phyloP scores from a whole-genome alignment of 2,113 vertebrate species.

The Megalops atlanticus region DNA sequence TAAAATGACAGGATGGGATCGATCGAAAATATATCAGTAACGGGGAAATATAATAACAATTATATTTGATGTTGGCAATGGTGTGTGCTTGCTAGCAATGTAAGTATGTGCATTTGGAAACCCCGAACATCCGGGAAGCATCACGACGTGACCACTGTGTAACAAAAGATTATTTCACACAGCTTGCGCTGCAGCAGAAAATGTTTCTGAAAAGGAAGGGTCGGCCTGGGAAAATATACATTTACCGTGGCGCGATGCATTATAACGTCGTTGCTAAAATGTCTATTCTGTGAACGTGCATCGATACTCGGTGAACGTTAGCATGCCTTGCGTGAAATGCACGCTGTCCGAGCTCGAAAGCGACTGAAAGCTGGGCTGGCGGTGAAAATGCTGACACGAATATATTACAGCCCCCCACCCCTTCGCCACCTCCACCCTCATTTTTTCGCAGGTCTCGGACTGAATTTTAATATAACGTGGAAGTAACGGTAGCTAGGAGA shows the following conservation, averaged over 20 bases:
- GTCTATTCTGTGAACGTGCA: background rate
- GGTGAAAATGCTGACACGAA: slow-evolving; percentile 39
- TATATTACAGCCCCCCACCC: slow-evolving; percentile 43
- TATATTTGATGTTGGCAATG: background rate
- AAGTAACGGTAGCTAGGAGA: background rate
- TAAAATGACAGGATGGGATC: too few species aligned
- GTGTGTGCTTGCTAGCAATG: background rate
- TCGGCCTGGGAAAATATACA: background rate
- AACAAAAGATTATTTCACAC: background rate
- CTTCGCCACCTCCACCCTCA: slow-evolving; percentile 31
- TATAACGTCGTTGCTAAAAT: background rate
- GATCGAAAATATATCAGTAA: too few species aligned
- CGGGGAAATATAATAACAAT: too few species aligned
- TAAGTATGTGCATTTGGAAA: background rate
- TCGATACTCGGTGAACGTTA: too few species aligned
- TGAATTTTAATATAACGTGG: slow-evolving; percentile 19
- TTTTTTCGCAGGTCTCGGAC: slow-evolving; percentile 39
- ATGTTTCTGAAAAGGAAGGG: background rate
- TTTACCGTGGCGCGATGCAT: background rate
- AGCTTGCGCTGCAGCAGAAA: background rate
- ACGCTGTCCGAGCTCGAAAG: slow-evolving; percentile 6
- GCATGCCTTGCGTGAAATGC: background rate
- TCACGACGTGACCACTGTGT: slow-evolving; percentile 1
- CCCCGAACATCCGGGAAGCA: slow-evolving; percentile 2
- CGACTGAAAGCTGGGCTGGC: slow-evolving; percentile 20